Conservation (phyloP, 1,140 invertebrate genomes). For the Achatina immaculata region DNA sequence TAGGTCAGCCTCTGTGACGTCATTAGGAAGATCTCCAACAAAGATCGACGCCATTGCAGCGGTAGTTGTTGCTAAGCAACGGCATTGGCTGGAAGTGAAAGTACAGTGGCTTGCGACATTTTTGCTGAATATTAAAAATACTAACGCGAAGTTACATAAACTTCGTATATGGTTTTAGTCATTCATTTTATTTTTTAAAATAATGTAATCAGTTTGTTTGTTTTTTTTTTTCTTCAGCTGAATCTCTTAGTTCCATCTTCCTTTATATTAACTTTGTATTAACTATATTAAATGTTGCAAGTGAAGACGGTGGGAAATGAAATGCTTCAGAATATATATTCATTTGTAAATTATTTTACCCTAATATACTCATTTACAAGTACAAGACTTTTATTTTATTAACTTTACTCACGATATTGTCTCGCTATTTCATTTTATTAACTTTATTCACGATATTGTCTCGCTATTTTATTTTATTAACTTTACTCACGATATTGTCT, state of each 20-base stretch:
- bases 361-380: no score
- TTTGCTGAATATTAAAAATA: neutral
- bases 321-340: no score
- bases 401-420: no score
- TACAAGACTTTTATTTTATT: no score
- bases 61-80: neutral
- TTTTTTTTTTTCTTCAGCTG: neutral
- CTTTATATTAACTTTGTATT: no score
- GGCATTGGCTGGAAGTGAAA: neutral
- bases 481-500: no score
- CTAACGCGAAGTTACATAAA: neutral
- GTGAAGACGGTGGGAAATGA: no score
- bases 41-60: constrained; percentile 27
- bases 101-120: neutral
- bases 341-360: no score
- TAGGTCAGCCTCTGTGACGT: constrained; percentile 15
- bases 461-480: no score
- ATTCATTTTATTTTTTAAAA: neutral
- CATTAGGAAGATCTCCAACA: constrained; percentile 21
- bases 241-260: neutral
- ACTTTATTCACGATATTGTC: no score
- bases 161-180: neutral
- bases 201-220: neutral
- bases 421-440: no score
- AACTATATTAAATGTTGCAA: no score